These are phyloP conservation scores for Phortica okadai DNA, from an alignment of 2,888 invertebrate species.

Conservation along the genomic window DNA sequence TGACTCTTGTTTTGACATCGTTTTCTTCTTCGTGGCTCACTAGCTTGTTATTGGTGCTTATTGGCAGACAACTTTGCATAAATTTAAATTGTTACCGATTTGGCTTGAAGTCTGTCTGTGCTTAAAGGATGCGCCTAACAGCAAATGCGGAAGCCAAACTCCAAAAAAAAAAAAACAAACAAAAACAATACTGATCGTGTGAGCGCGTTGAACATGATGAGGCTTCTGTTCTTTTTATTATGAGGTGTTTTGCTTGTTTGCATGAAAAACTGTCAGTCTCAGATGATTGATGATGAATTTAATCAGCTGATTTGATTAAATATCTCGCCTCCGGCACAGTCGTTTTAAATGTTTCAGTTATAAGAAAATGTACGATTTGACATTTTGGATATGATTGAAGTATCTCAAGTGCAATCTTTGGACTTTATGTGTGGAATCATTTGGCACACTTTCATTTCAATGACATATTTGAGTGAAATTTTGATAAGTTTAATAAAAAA, in stretches of 20 bases:
- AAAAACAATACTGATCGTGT: background rate
- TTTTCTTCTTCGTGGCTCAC: conserved; percentile 40
- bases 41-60: conserved; percentile 14
- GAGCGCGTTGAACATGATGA: background rate
- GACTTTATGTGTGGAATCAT: too few species aligned
- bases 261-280: conserved; percentile 54
- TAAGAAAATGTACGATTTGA: background rate
- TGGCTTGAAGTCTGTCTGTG: conserved; percentile 23
- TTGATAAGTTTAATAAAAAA: too few species aligned
- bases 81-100: conserved; percentile 32
- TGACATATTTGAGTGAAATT: too few species aligned
- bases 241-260: conserved; percentile 31
- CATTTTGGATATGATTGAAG: too few species aligned
- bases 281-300: conserved; percentile 31
- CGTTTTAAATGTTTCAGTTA: too few species aligned
- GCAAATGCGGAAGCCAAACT: conserved; percentile 59
- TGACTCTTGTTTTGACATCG: conserved; percentile 53
- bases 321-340: background rate
- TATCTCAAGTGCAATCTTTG: too few species aligned
- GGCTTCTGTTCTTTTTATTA: conserved; percentile 9
- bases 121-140: conserved; percentile 34
- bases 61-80: conserved; percentile 42
- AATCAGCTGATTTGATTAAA: conserved; percentile 1
- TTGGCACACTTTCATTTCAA: too few species aligned
- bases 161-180: background rate